phyloP scores from a whole-genome alignment of 2,888 invertebrate genomes.

The Sipha maydis region DNA sequence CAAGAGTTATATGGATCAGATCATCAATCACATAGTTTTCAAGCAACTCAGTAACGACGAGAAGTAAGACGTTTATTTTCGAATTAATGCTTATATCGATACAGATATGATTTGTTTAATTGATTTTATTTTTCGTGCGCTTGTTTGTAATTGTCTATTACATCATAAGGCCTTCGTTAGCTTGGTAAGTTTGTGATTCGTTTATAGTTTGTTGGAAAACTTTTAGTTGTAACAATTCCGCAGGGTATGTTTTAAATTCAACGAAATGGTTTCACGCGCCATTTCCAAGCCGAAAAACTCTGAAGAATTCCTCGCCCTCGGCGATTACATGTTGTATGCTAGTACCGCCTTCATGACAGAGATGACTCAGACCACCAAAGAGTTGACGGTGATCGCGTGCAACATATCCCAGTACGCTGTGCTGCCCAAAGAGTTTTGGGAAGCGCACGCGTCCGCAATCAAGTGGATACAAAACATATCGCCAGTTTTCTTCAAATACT shows the following conservation, averaged over 20 bases:
- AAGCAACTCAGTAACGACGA: constrained; percentile 62
- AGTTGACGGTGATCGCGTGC: constrained; percentile 72
- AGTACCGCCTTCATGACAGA: constrained; percentile 77
- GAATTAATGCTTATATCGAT: background rate
- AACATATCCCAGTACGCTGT: constrained; percentile 69
- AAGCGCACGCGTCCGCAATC: constrained; percentile 82
- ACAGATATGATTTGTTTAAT: background rate
- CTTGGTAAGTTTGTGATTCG: constrained; percentile 56
- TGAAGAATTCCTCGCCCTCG: constrained; percentile 83
- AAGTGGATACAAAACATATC: constrained; percentile 85
- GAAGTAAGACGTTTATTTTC: constrained; percentile 52
- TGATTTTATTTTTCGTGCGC: background rate
- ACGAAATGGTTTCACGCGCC: constrained; percentile 76
- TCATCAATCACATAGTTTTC: constrained; percentile 62
- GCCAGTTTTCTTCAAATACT: constrained; percentile 73
- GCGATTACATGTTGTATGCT: constrained; percentile 82
- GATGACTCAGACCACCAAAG: constrained; percentile 77
- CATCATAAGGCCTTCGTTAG: constrained; percentile 43
- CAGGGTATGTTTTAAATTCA: constrained; percentile 72
- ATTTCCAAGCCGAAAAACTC: constrained; percentile 80
- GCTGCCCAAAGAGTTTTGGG: constrained; percentile 80
- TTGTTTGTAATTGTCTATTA: background rate
- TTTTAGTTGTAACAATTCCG: background rate
- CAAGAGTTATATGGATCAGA: constrained; percentile 62
- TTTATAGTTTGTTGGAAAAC: background rate